Base-by-base conservation (phyloP, 1,140 invertebrate species). In the Planococcus citri region DNA sequence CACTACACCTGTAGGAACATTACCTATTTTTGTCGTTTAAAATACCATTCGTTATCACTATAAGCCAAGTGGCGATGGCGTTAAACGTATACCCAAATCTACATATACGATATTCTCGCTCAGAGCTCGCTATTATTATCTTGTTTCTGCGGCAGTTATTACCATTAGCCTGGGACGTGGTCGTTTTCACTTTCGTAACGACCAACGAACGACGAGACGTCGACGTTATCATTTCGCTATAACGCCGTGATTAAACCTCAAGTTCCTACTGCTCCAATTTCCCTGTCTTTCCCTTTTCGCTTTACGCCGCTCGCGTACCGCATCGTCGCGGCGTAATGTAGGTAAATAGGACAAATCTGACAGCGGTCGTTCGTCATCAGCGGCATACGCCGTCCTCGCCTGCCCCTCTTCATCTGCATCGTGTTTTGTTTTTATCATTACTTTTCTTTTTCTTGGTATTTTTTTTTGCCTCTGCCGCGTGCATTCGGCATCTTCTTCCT, bases 231-330 rank as follows among this genome's bases (percentile, higher is more conserved):
- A 64, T 64, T 64, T 64, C 25, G 21, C 25, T 64, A 64, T 27
- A 27, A 25, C 60, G 25, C 22, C 22, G 21, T 27, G 60, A 64
- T 64, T 64, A 64, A 64, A 25, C 21, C 60, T 64, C 21, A 64
- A 64, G 60, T 64, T 64, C 60, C 60, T 64, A 64, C 60, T 64
- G 60, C 60, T 64, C 60, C 60, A 64, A 64, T 64, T 64, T 64
- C 25, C 25, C 60, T 64, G 24, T 64, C 60, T 64, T 64, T 27
- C 22, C 60, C 25, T 64, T 64, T 64, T 64, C 60, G 60, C 60
- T 27, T 64, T 64, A 2, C 17, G 57, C 8, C 57, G 57, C 4
- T 60, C 60, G 60, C 22, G 10, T 17, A 4, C 10, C 22, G 60
- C 60, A 20, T 64, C 20, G 10, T 3, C n/a, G n/a, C n/a, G n/a